phyloP scores from a whole-genome alignment of 2,113 vertebrate species.

The Vulpes lagopus region DNA sequence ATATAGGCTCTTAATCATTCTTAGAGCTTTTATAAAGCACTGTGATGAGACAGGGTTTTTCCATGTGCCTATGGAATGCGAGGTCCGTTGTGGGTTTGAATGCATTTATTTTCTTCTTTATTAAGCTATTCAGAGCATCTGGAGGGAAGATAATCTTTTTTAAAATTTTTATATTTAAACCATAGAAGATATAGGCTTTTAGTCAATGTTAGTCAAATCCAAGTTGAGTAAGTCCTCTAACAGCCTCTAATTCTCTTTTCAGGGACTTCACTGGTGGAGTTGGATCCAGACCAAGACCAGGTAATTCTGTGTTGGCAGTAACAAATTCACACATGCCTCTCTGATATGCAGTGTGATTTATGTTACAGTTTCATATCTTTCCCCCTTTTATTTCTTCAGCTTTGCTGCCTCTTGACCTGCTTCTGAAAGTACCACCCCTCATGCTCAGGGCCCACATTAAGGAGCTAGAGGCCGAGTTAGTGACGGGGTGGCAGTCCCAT shows the following conservation, averaged over 20 bases:
- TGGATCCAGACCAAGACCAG: slow-evolving; percentile 89
- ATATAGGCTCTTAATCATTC: neutral
- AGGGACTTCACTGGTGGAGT: slow-evolving; percentile 80
- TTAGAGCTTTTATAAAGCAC: neutral
- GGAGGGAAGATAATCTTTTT: neutral
- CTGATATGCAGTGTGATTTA: slow-evolving; percentile 5
- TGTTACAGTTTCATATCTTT: slow-evolving; percentile 61
- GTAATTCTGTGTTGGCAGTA: slow-evolving; percentile 82
- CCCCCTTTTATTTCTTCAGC: slow-evolving; percentile 84
- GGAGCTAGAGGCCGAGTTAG: slow-evolving; percentile 73
- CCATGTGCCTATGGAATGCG: neutral
- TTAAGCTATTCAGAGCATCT: neutral
- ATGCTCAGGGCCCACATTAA: slow-evolving; percentile 65
- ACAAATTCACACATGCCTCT: neutral
- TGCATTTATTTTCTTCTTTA: neutral
- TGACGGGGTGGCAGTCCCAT: slow-evolving; percentile 75
- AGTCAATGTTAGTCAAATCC: neutral
- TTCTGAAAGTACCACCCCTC: slow-evolving; percentile 76
- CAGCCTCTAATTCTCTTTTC: slow-evolving; percentile 13
- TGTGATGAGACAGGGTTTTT: fast-evolving
- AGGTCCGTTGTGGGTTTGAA: neutral
- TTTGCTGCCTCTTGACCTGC: slow-evolving; percentile 80
- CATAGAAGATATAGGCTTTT: neutral
- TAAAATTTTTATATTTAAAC: neutral
- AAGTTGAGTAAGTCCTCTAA: slow-evolving; percentile 16